Percentiles rank a stretch among this genome's conserved stretches.
phyloP scores from a whole-genome alignment of 2,888 invertebrate genomes.

The Pseudococcus jackbeardsleyi region DNA sequence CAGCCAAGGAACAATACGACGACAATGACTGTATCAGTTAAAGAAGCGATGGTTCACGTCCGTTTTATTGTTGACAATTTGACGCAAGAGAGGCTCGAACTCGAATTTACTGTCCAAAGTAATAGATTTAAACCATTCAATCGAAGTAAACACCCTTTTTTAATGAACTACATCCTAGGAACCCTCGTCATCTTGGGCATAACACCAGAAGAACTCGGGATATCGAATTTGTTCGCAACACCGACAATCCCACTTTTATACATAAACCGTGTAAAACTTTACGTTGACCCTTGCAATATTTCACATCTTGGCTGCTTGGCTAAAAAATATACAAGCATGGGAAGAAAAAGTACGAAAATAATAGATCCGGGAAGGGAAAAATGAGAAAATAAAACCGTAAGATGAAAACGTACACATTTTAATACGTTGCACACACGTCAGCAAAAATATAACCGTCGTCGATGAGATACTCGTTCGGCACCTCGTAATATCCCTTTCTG shows the following conservation, averaged over 20 bases:
- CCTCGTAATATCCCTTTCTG: constrained; percentile 16
- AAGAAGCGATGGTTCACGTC: not conserved
- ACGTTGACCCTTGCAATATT: not conserved
- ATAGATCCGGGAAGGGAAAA: not conserved
- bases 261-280: not conserved
- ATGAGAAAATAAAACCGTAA: not conserved
- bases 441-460: not conserved
- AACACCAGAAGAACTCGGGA: not conserved
- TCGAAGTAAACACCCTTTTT: constrained; percentile 8
- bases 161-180: not conserved
- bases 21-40: not conserved
- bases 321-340: not conserved
- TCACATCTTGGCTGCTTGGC: not conserved
- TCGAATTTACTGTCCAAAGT: not conserved
- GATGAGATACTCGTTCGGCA: not conserved
- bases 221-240: not conserved
- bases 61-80: constrained; percentile 7
- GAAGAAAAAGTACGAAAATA: not conserved
- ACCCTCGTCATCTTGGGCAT: not conserved
- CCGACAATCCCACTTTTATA: not conserved
- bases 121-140: not conserved
- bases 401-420: not conserved
- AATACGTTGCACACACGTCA: not conserved
- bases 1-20: not conserved
- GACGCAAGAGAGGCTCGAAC: not conserved